Evolutionary conservation across 2,888 invertebrate species (phyloP), one percentile per base, ranked within the genome.

Genomic region (Oscheius sp.): DNA sequence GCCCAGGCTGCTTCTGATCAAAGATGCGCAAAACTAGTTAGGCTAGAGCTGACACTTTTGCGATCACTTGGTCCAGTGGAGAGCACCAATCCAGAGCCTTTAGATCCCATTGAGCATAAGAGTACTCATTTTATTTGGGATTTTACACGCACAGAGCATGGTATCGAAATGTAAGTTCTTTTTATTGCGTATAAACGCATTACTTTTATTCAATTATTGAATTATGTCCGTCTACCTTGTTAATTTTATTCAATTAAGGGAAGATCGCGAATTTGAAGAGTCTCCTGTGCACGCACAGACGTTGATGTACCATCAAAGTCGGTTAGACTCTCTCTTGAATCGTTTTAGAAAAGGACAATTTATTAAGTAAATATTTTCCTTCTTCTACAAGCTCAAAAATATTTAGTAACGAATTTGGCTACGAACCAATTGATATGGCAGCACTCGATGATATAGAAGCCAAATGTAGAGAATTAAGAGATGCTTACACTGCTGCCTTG

Each of bases 1-100:
- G 65, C 76, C 0, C 76, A 76, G 31, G 23, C 73, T n/a, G 31
- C 50, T 20, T 15, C 25, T 0, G 72, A 76, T 57, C 65, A 67
- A 6, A 48, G 65, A 25, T 73, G 73, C 37, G 65, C 65, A 27
- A 48, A 69, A 33, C 65, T 75, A 20, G 75, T 69, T 15, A 69
- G 69, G 29, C 12, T 71, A 8, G 75, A 75, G 25, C 5, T 72
- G 52, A 67, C n/a, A 29, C 29, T 57, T 12, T 37, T 39, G 17
- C 29, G n/a, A 23, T 10, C 6, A 10, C n/a, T 23, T 8, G 17
- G 48, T 20, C 48, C 27, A 4, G 23, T 12, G 20, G 27, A 55
- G 55, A 37, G 33, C 55, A 31, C 12, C 37, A 55, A n/a, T 29
- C n/a, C n/a, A n/a, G n/a, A n/a, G n/a, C n/a, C n/a, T n/a, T n/a